Conservation (phyloP, 2,888 invertebrate species). For the Lissonota sp. region DNA sequence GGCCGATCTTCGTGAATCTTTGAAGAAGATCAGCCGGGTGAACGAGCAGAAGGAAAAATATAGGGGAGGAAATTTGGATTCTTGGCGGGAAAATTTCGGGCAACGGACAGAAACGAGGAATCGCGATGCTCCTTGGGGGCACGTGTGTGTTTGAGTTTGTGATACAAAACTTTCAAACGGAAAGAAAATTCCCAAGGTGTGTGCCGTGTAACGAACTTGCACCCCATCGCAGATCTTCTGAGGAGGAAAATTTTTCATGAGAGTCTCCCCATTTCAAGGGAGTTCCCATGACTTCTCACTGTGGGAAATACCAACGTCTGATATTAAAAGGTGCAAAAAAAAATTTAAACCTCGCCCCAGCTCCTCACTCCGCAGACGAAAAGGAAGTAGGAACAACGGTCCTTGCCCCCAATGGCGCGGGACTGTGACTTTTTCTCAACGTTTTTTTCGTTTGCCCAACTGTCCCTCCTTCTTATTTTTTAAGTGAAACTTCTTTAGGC, state of each 20-base stretch:
- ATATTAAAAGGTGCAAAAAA: conserved; percentile 80
- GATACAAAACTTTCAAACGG: conserved; percentile 3
- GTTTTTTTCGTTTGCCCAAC: background rate
- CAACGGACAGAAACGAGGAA: conserved; percentile 45
- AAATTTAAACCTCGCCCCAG: conserved; percentile 72
- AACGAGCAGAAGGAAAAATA: conserved; percentile 44
- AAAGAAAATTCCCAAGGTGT: conserved; percentile 67
- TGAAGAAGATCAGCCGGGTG: conserved; percentile 42
- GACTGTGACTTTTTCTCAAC: conserved; percentile 23
- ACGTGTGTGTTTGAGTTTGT: no score
- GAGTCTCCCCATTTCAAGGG: conserved; percentile 50
- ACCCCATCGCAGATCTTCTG: conserved; percentile 73
- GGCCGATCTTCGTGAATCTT: conserved; percentile 47
- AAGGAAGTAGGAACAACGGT: conserved; percentile 80
- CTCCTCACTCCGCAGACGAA: conserved; percentile 67
- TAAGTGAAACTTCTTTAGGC: no score
- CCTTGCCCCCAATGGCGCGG: conserved; percentile 78
- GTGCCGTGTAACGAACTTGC: conserved; percentile 14
- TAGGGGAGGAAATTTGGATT: conserved; percentile 24
- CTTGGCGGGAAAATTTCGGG: conserved; percentile 48
- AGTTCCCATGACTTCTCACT: conserved; percentile 79
- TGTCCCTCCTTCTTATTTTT: background rate
- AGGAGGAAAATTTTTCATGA: conserved; percentile 70
- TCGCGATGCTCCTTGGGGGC: background rate
- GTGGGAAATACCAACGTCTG: conserved; percentile 82